Base-by-base conservation (phyloP, 2,888 invertebrate genomes). In the Hipparchia semele region DNA sequence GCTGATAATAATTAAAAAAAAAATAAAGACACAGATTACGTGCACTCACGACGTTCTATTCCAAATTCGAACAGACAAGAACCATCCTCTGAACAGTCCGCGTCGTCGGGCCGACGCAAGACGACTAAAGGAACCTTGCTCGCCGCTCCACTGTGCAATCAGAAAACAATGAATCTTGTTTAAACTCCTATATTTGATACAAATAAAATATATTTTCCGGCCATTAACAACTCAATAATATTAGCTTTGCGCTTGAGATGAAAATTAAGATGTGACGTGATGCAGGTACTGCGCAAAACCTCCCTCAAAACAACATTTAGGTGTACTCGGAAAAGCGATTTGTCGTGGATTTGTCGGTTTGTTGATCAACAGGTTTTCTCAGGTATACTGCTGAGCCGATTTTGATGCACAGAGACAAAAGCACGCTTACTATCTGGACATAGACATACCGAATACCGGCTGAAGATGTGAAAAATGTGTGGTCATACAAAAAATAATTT, bases 101-200 rank as follows among this genome's bases (percentile, higher is more conserved):
- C 90, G 87, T 86, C 88, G 84, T 79, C 75, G 79, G 82, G 82
- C 82, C 83, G 88, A 86, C 88, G 88, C 86, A 85, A 82, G 78
- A 82, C 86, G 84, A 91, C 73, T 77, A 77, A 53, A 65, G 53
- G 65, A 51, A 65, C 33, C 51, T 51, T 33, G 65, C 67, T 54
- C 73, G 62, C 56, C 33, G 53, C 33, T 61, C 72, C 58, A 74
- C 75, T 75, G 72, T 65, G 70, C 72, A 76, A 78, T 71, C 76
- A 75, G 74, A 78, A 79, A 80, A 79, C 79, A 79, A 79, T 80
- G 75, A 78, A 73, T 76, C 79, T 76, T 80, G 79, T 79, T 80
- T 80, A 79, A 79, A 78, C 77, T 75, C 76, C 72, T 76, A 76
- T 80, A 79, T 79, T 79, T 79, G 79, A 79, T 79, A 78, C 79